Evolutionary conservation across 2,113 vertebrate genomes (phyloP), one percentile per base, ranked within the genome.

Genomic region (Lophochroa leadbeateri): DNA sequence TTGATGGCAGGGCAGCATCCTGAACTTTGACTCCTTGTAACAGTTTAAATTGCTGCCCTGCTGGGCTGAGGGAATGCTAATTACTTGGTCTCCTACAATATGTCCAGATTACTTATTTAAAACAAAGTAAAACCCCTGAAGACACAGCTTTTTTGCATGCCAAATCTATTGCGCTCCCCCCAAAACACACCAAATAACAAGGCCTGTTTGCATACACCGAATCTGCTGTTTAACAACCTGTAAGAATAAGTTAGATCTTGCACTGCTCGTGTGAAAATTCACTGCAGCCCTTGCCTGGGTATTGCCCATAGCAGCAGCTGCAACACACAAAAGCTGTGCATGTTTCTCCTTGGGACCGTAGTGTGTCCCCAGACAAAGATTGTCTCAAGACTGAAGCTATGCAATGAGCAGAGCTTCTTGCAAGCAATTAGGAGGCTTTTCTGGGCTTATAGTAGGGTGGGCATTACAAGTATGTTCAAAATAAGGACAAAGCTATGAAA

Each of bases 1-100:
- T 97, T 96, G 95, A 96, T 97, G 96, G 86, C 89, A 94, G 83
- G 86, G 77, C 90, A 91, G 80, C 92, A 92, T 92, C 91, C 88
- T 93, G 91, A 83, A 91, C 96, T 98, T 96, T 97, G 97, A 96
- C 96, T 96, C 85, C 84, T 85, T 95, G 84, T 93, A 97, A 97
- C 96, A 97, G 89, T 97, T 91, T 96, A 98, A 97, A 96, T 95
- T 91, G 94, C 88, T 97, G 89, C 85, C 96, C 96, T 96, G 92
- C 91, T 95, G 97, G 94, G 96, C 84, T 79, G 72, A 95, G 74
- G 95, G 96, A 97, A 98, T 97, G 88, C 95, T 98, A 97, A 97
- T 97, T 97, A 97, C 95, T 96, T 95, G 84, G 91, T 93, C 61
- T 50, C 63, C 82, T 79, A 92, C 90, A 96, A 96, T 94, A 88